Conservation (phyloP, 2,113 vertebrate species). For the Acanthochromis polyacanthus region DNA sequence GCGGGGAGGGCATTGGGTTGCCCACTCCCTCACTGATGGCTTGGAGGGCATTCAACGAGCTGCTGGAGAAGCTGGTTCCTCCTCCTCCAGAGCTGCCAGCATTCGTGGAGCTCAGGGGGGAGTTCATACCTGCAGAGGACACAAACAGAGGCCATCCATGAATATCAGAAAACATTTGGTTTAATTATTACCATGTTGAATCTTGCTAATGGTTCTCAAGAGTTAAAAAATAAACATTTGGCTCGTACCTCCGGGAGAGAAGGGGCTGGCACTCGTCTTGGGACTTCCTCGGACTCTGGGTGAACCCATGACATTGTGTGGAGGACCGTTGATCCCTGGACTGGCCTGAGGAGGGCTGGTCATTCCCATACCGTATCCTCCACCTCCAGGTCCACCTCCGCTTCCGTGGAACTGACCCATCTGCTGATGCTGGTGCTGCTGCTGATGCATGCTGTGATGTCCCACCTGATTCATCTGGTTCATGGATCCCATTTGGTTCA, state of each 20-base stretch:
- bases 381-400: slow-evolving; percentile 64
- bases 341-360: slow-evolving; percentile 92
- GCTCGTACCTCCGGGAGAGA: slow-evolving; percentile 93
- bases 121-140: slow-evolving; percentile 88
- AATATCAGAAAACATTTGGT: background rate
- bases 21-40: slow-evolving; percentile 98
- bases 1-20: slow-evolving; percentile 91
- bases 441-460: slow-evolving; percentile 79
- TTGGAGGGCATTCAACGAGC: slow-evolving; percentile 96
- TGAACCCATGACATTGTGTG: slow-evolving; percentile 93
- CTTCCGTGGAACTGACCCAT: slow-evolving; percentile 88
- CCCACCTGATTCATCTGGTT: slow-evolving; percentile 78
- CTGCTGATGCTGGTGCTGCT: slow-evolving; percentile 78
- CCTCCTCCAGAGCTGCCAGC: slow-evolving; percentile 82
- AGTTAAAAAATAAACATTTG: background rate
- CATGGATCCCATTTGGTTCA: slow-evolving; percentile 47
- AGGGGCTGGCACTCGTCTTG: slow-evolving; percentile 93
- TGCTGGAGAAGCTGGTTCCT: slow-evolving; percentile 92
- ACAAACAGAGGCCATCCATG: slow-evolving; percentile 3
- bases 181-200: background rate
- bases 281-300: slow-evolving; percentile 94
- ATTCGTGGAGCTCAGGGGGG: slow-evolving; percentile 91
- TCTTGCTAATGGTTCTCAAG: background rate
- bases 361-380: slow-evolving; percentile 89
- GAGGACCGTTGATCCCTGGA: slow-evolving; percentile 88